phyloP scores from a whole-genome alignment of 1,140 invertebrate genomes.

The Megalonaias nervosa region DNA sequence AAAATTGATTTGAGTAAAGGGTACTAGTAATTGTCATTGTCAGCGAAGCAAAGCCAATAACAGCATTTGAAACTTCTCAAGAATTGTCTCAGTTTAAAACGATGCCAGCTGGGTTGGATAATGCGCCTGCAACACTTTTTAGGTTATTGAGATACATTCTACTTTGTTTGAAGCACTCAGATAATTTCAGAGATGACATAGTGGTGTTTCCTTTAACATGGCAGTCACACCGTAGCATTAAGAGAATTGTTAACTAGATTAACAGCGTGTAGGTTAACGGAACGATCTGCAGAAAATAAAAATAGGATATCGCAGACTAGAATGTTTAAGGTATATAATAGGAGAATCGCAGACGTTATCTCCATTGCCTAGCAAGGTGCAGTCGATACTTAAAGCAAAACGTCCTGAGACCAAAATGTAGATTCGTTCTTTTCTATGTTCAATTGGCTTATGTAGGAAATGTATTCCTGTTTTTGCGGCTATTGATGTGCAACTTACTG shows the following conservation, averaged over 20 bases:
- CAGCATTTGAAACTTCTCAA: slow-evolving; percentile 41
- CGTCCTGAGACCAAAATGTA: slow-evolving; percentile 60
- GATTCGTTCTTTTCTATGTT: too few species aligned
- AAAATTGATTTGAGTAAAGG: slow-evolving; percentile 72
- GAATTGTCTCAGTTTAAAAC: slow-evolving; percentile 44
- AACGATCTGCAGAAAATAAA: slow-evolving; percentile 39
- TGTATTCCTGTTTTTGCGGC: too few species aligned
- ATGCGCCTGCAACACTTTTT: slow-evolving; percentile 51
- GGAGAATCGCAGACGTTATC: too few species aligned
- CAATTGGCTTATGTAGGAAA: too few species aligned
- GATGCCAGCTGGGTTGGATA: slow-evolving; percentile 58
- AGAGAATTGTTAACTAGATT: slow-evolving; percentile 13
- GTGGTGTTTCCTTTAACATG: slow-evolving; percentile 25
- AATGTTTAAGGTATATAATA: slow-evolving; percentile 41
- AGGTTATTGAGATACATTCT: slow-evolving; percentile 46
- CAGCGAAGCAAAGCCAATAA: slow-evolving; percentile 29
- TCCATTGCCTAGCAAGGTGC: slow-evolving; percentile 61
- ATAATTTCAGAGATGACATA: slow-evolving; percentile 36
- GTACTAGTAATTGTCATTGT: slow-evolving; percentile 70
- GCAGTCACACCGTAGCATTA: slow-evolving; percentile 31
- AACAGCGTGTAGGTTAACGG: slow-evolving; percentile 22
- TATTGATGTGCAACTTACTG: too few species aligned
- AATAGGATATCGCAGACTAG: slow-evolving; percentile 29
- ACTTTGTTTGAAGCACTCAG: slow-evolving; percentile 11
- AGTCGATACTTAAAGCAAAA: slow-evolving; percentile 61